Base-by-base conservation (phyloP, 2,888 invertebrate genomes). In the Athrips mouffetella region DNA sequence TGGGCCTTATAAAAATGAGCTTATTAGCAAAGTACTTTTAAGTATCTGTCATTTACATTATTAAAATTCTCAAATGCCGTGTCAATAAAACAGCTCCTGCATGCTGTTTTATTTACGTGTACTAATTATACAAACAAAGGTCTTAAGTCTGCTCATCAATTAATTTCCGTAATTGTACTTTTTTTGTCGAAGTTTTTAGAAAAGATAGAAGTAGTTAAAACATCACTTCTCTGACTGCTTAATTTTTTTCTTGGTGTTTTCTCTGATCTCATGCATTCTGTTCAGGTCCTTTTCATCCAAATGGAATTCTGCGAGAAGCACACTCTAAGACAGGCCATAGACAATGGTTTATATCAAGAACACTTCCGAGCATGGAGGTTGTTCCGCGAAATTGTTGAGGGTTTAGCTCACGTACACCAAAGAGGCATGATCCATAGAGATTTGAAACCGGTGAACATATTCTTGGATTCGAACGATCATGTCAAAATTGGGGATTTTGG, bases 251-350 rank as follows among this genome's bases (percentile, higher is more conserved):
- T 31, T 31, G 11, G 2, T 31, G n/a, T 31, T 31, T 31, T 15
- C 15, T 15, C 7, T 31, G 11, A 15, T 31, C 5, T 31, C 11
- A 31, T 31, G 31, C 16, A 8, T 20, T 21, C n/a, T n/a, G n/a
- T 23, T 3, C 93, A 94, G 68, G 93, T 93, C 49, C 91, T 98
- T 86, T 98, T 96, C 70, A 89, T 91, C 41, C 96, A 99, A 89
- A 99, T 99, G 99, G 99, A 99, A 83, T 98, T 97, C 78, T 99
- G 99, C 77, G 98, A 98, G 73, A 98, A 97, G 69, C 96, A 95
- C 63, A 99, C 99, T 0, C 53, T 86, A 21, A 23, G 48, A 2
- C 94, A 93, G 53, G 96, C 97, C 2, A 98, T 98, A 52, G 98
- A 98, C 80, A 91, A 91, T 51, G 93, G 92, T 15, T 75, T 97